Percentiles rank a stretch among this genome's conserved stretches.
Evolutionary conservation across 2,888 invertebrate genomes (phyloP).

Genomic region (Graphium colonna): DNA sequence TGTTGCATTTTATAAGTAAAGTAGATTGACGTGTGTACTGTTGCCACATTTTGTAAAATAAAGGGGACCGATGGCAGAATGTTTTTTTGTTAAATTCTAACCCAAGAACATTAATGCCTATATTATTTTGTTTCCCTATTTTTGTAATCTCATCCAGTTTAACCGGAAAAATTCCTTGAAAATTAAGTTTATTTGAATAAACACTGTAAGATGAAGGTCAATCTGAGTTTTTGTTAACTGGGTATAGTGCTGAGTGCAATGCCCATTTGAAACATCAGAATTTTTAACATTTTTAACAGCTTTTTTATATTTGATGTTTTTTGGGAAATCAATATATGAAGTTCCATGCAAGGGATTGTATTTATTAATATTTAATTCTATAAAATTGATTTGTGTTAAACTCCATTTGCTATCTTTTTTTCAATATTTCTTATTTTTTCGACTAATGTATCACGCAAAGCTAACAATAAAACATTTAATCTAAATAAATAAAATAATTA

Average conservation of each 20-base stretch:
- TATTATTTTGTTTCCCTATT: constrained; percentile 32
- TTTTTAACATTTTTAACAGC: constrained; percentile 35
- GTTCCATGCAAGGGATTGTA: constrained; percentile 28
- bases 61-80: constrained; percentile 30
- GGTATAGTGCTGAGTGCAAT: constrained; percentile 32
- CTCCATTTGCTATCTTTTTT: constrained; percentile 34
- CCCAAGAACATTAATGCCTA: constrained; percentile 36
- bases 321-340: constrained; percentile 31
- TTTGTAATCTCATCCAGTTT: constrained; percentile 31
- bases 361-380: constrained; percentile 33
- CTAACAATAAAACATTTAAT: constrained; percentile 18
- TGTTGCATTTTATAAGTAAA: constrained; percentile 27
- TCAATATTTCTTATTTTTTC: constrained; percentile 29
- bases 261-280: constrained; percentile 34
- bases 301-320: constrained; percentile 31
- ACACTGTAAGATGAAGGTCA: constrained; percentile 24
- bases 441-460: constrained; percentile 19
- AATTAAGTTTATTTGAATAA: constrained; percentile 30
- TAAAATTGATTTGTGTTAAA: constrained; percentile 22
- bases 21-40: constrained; percentile 30
- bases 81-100: constrained; percentile 30
- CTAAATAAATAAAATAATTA: constrained; percentile 23
- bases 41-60: constrained; percentile 28
- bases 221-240: constrained; percentile 25
- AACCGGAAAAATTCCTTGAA: constrained; percentile 32